These are phyloP conservation scores for Catharus ustulatus DNA, from an alignment of 2,797 vertebrate species.

Conservation along the genomic window DNA sequence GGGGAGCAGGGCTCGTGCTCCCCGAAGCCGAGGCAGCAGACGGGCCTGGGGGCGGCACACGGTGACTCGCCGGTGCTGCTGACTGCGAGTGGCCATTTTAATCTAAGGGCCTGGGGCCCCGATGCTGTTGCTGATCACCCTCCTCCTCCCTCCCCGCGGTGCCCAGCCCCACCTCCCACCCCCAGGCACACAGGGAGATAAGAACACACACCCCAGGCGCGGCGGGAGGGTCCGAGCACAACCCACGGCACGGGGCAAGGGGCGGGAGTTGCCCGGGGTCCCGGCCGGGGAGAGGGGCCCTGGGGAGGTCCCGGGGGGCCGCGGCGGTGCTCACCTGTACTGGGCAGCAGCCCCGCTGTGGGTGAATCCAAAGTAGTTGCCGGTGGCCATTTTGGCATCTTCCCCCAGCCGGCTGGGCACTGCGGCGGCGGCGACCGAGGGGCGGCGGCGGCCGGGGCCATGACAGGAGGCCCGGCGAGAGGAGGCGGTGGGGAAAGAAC, in stretches of 20 bases:
- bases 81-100: conserved; percentile 73
- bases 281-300: background rate
- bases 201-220: background rate
- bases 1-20: background rate
- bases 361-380: conserved; percentile 99
- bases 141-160: background rate
- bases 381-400: conserved; percentile 99
- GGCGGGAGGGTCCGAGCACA: background rate
- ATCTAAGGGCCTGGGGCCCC: conserved; percentile 13
- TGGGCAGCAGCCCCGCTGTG: conserved; percentile 94
- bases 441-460: conserved; percentile 58
- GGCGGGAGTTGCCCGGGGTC: background rate
- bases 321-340: conserved; percentile 84
- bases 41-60: background rate
- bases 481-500: conserved; percentile 22
- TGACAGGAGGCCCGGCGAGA: conserved; percentile 61
- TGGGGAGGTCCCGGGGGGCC: background rate
- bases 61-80: background rate
- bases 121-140: background rate
- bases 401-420: conserved; percentile 99
- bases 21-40: background rate
- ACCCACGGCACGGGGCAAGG: background rate
- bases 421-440: conserved; percentile 73
- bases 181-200: background rate
- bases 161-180: background rate